Percentiles rank a stretch among this genome's conserved stretches.
Evolutionary conservation across 1,140 invertebrate species (phyloP).

Genomic region (Camponotus vicinus): DNA sequence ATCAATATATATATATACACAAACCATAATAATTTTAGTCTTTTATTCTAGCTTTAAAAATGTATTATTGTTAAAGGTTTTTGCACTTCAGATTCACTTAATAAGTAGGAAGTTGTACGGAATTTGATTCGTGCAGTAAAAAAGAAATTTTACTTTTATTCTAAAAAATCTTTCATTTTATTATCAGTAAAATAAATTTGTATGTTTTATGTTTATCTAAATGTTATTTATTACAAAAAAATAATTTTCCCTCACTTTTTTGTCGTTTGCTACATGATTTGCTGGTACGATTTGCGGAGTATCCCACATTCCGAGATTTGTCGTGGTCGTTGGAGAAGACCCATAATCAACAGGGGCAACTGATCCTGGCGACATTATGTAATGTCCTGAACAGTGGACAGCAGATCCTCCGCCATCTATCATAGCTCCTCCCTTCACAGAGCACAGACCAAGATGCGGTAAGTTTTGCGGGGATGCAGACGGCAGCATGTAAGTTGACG

Average conservation of each 20-base stretch:
- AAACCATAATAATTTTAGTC: too few relatives aligned
- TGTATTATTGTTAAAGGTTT: not conserved
- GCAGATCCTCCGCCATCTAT: conserved; percentile 45
- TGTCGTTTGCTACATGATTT: conserved; percentile 77
- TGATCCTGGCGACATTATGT: conserved; percentile 78
- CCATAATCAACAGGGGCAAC: conserved; percentile 78
- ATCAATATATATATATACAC: too few relatives aligned
- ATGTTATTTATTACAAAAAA: conserved; percentile 6
- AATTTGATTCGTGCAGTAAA: not conserved
- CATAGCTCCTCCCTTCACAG: conserved; percentile 38
- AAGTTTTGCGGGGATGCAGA: conserved; percentile 75
- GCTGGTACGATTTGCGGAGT: conserved; percentile 77
- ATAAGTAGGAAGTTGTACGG: not conserved
- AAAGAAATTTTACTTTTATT: not conserved
- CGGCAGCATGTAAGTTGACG: conserved; percentile 80
- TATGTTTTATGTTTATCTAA: not conserved
- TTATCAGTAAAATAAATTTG: not conserved
- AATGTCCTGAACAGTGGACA: conserved; percentile 80
- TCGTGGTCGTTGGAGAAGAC: conserved; percentile 45
- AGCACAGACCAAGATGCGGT: conserved; percentile 64
- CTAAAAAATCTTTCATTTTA: not conserved
- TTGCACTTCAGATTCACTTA: not conserved
- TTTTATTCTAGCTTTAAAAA: not conserved
- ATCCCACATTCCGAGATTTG: conserved; percentile 83
- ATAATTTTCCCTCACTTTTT: conserved; percentile 76